These are phyloP conservation scores for Macroglossus sobrinus DNA, from an alignment of 2,113 vertebrate genomes.

Conservation along the genomic window DNA sequence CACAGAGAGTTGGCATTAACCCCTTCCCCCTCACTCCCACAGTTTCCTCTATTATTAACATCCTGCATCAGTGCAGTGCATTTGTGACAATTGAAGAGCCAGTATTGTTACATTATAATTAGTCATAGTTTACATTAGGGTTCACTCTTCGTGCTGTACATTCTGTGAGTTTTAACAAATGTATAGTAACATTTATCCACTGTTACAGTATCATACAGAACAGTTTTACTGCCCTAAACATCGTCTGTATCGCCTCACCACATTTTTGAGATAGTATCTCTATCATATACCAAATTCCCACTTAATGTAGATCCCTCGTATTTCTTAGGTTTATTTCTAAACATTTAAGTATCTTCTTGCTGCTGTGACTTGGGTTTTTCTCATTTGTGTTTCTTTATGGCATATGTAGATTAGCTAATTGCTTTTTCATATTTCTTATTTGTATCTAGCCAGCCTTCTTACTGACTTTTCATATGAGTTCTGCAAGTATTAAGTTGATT, in stretches of 20 bases:
- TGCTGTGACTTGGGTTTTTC: not conserved
- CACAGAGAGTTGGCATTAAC: not conserved
- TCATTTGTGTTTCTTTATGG: not conserved
- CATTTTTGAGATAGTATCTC: not conserved
- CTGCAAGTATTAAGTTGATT: not conserved
- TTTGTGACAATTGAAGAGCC: not conserved
- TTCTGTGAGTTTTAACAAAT: not conserved
- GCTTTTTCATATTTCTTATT: not conserved
- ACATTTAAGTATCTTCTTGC: not conserved
- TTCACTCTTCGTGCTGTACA: not conserved
- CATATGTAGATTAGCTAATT: not conserved
- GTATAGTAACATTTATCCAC: not conserved
- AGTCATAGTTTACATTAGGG: not conserved
- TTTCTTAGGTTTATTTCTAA: conserved; percentile 17
- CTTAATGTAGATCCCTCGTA: not conserved
- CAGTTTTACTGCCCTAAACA: not conserved
- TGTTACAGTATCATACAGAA: not conserved
- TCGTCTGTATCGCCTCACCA: not conserved
- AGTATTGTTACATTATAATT: not conserved
- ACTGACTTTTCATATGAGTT: not conserved
- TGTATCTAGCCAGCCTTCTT: not conserved
- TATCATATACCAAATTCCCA: not conserved
- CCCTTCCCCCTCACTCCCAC: not conserved
- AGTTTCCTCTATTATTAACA: not conserved
- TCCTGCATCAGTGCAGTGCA: not conserved